A percentile compares a stretch with the other conserved stretches of the same genome.
These are phyloP conservation scores for Gobius niger DNA, from an alignment of 2,113 vertebrate genomes.

Conservation along the genomic window DNA sequence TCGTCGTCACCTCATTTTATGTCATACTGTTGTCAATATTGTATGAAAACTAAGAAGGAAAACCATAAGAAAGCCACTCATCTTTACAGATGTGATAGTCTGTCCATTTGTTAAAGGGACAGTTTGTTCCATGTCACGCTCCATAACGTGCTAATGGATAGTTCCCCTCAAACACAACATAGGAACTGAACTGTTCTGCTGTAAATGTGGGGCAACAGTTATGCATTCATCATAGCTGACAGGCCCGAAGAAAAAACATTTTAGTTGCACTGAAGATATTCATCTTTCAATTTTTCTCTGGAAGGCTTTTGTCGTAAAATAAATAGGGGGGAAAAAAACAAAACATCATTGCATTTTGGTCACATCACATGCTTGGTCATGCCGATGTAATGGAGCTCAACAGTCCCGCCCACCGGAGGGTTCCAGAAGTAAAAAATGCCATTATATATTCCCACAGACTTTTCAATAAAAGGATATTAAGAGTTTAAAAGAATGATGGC, in stretches of 20 bases:
- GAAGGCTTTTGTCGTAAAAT: neutral
- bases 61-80: neutral
- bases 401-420: too few relatives aligned
- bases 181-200: constrained; percentile 6
- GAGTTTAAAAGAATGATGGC: too few relatives aligned
- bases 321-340: neutral
- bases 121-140: constrained; percentile 7
- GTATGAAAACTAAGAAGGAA: neutral
- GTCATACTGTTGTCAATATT: neutral
- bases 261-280: constrained; percentile 6
- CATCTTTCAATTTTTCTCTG: constrained; percentile 1
- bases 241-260: constrained; percentile 2
- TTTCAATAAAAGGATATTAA: too few relatives aligned
- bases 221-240: constrained; percentile 5
- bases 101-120: constrained; percentile 8
- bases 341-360: neutral
- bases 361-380: neutral
- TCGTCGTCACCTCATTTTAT: neutral
- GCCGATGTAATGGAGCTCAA: neutral
- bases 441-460: too few relatives aligned
- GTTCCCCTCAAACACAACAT: constrained; percentile 5
- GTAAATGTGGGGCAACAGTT: constrained; percentile 5
- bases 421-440: too few relatives aligned
- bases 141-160: constrained; percentile 8
- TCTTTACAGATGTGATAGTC: constrained; percentile 1